phyloP scores from a whole-genome alignment of 1,140 invertebrate species.

The Leptinotarsa undecemlineata region DNA sequence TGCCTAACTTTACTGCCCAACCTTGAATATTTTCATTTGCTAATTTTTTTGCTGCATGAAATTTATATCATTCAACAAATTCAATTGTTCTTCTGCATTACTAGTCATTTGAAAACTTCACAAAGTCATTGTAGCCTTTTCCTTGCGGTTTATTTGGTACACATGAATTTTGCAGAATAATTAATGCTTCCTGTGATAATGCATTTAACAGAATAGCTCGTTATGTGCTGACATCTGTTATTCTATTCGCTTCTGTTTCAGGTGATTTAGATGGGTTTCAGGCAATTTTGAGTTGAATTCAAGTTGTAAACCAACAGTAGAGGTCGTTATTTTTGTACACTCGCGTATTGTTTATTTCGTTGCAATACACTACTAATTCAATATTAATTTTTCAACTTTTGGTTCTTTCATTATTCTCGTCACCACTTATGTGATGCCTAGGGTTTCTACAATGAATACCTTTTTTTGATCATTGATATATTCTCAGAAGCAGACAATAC shows the following conservation, averaged over 20 bases:
- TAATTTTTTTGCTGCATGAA: too few species aligned
- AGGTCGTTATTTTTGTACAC: neutral
- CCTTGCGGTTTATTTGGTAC: neutral
- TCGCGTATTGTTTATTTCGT: neutral
- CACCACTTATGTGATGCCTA: neutral
- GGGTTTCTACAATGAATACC: neutral
- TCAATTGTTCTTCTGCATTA: neutral
- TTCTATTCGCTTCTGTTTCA: neutral
- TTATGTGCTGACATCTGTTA: neutral
- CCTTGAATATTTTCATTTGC: too few species aligned
- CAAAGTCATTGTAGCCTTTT: neutral
- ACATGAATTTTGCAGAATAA: neutral
- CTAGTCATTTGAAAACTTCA: neutral
- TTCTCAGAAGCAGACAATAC: too few species aligned
- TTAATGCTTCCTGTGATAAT: conserved; percentile 6
- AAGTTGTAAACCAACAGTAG: conserved; percentile 2
- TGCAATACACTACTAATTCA: neutral
- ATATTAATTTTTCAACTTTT: neutral
- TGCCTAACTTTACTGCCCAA: too few species aligned
- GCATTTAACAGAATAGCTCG: neutral
- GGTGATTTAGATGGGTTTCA: neutral
- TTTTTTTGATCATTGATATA: too few species aligned
- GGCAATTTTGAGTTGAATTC: neutral
- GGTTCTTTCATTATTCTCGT: neutral
- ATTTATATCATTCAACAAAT: neutral